A percentile compares a stretch with the other conserved stretches of the same genome.
Evolutionary conservation across 1,140 invertebrate genomes (phyloP).

Genomic region (Copidosoma floridanum): DNA sequence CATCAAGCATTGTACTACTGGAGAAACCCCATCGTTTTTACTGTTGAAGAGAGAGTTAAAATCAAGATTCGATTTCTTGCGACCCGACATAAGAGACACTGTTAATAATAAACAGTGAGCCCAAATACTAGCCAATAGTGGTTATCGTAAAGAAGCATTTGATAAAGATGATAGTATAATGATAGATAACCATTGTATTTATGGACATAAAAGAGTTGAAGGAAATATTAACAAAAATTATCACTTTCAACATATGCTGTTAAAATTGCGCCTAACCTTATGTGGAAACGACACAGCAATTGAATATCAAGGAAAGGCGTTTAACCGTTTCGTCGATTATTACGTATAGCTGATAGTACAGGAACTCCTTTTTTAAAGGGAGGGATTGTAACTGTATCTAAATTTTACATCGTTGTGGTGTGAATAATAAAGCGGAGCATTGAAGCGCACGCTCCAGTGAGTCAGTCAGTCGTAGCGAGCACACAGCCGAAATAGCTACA

Average conservation of each 20-base stretch:
- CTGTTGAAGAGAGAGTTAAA: conserved; percentile 10
- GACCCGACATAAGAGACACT: background rate
- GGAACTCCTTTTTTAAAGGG: too few relatives aligned
- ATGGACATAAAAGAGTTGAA: background rate
- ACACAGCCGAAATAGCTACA: too few relatives aligned
- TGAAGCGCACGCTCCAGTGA: too few relatives aligned
- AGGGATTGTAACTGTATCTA: too few relatives aligned
- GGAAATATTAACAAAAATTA: background rate
- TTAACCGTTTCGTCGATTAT: background rate
- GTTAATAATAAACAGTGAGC: background rate
- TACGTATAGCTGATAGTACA: background rate
- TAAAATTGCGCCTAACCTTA: background rate
- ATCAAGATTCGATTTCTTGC: conserved; percentile 17
- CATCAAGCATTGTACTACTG: conserved; percentile 11
- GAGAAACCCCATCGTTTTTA: conserved; percentile 6
- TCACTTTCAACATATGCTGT: background rate
- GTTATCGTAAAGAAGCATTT: background rate
- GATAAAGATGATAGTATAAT: background rate
- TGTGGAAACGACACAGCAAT: background rate
- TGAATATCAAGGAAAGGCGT: background rate
- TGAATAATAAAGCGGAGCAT: too few relatives aligned
- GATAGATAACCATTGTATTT: background rate
- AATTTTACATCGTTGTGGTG: too few relatives aligned
- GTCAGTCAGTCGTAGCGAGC: too few relatives aligned
- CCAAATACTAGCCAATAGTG: background rate